Percentiles rank a stretch among this genome's conserved stretches.
Evolutionary conservation across 1,140 invertebrate species (phyloP).

Genomic region (Calliopsis andreniformis): DNA sequence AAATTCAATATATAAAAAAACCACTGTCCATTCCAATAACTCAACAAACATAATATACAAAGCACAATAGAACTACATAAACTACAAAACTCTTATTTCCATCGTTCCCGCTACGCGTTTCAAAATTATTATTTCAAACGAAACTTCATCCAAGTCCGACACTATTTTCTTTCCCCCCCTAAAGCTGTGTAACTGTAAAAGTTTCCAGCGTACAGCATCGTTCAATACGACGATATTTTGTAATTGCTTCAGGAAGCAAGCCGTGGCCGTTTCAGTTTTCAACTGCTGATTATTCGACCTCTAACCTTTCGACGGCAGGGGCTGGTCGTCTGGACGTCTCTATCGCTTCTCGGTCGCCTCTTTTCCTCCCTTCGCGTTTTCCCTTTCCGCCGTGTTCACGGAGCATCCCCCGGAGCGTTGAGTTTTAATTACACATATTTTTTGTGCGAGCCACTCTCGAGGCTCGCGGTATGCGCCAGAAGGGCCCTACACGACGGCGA

Average conservation of each 20-base stretch:
- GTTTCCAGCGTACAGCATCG: too few species aligned
- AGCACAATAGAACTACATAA: too few species aligned
- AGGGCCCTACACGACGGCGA: constrained; percentile 38
- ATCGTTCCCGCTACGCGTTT: too few species aligned
- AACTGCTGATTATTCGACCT: constrained; percentile 31
- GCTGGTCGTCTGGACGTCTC: constrained; percentile 37
- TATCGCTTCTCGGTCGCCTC: constrained; percentile 17
- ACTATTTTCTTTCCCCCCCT: too few species aligned
- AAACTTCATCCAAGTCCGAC: too few species aligned
- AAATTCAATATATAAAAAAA: too few species aligned
- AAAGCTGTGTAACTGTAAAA: too few species aligned
- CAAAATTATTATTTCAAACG: too few species aligned
- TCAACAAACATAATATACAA: too few species aligned
- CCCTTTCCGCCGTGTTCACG: background rate
- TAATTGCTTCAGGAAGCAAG: background rate
- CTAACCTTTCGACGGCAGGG: constrained; percentile 18
- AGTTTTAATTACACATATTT: constrained; percentile 66
- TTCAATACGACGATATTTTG: too few species aligned
- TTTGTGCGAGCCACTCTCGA: constrained; percentile 41
- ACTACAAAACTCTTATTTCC: too few species aligned
- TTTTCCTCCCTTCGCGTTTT: constrained; percentile 15
- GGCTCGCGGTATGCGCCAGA: constrained; percentile 38
- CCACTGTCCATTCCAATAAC: too few species aligned
- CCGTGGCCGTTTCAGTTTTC: background rate
- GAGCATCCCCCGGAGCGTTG: constrained; percentile 53